These are phyloP conservation scores for Spilosoma lubricipeda DNA, from an alignment of 2,888 invertebrate genomes.

Conservation along the genomic window DNA sequence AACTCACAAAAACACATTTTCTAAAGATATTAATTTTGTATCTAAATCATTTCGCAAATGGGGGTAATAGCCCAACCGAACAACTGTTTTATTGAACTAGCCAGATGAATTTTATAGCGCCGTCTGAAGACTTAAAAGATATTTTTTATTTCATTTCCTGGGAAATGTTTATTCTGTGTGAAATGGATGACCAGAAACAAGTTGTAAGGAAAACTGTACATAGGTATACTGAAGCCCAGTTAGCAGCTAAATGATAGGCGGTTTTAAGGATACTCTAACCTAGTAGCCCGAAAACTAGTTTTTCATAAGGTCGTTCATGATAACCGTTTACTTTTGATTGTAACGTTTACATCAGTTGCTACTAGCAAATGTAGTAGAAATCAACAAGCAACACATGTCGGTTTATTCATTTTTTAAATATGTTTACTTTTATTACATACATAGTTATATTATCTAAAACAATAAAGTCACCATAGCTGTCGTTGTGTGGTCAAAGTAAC, in stretches of 20 bases:
- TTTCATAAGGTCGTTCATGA: not conserved
- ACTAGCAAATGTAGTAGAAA: not conserved
- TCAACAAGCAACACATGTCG: not conserved
- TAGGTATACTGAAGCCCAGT: not conserved
- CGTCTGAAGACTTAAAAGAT: conserved; percentile 39
- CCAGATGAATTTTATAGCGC: conserved; percentile 46
- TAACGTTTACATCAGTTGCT: not conserved
- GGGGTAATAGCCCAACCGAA: conserved; percentile 43
- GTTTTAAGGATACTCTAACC: not conserved
- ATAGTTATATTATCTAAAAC: not conserved
- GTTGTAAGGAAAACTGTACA: not conserved
- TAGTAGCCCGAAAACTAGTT: not conserved
- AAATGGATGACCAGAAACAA: conserved; percentile 13
- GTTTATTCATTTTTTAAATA: not conserved
- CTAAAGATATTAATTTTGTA: conserved; percentile 19
- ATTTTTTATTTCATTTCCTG: conserved; percentile 32
- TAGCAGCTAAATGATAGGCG: not conserved
- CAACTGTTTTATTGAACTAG: conserved; percentile 47
- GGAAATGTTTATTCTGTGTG: conserved; percentile 36
- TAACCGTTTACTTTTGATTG: not conserved
- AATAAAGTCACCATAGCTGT: not conserved
- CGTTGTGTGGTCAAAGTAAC: not conserved
- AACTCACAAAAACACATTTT: conserved; percentile 22
- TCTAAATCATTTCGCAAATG: conserved; percentile 46
- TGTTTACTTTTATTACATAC: not conserved